Base-by-base conservation (phyloP, 2,797 vertebrate genomes). In the Coregonus sp. region DNA sequence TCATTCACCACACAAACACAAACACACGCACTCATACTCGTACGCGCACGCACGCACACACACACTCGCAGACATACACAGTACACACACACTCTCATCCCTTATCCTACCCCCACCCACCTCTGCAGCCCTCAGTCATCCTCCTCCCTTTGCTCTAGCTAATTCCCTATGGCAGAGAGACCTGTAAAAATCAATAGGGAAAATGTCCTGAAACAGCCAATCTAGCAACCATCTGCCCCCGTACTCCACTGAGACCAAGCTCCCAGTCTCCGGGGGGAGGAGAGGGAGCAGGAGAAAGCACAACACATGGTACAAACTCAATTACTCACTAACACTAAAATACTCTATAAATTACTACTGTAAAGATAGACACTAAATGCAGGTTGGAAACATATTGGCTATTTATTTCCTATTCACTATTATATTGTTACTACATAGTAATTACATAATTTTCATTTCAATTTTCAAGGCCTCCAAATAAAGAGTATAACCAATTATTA, bases 161-260 rank as follows among this genome's bases (percentile, higher is more conserved):
- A 87, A 87, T 87, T 86, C 89, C 82, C 85, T 82, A 86, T 86
- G 88, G 89, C 90, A 91, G 88, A 84, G 86, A 88, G 82, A 92
- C 88, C 89, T 91, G 89, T 89, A 91, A 91, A 92, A 93, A 94
- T 94, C 93, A 93, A 94, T 94, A 89, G 78, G 79, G 87, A 92
- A 91, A 92, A 91, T 92, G 88, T 92, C 88, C 89, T 90, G 89
- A 91, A 93, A 92, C 91, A 91, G 90, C 86, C 89, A 87, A 93
- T 93, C 87, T 87, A 89, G 86, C 85, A 91, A 90, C 92, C 94
- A 94, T 94, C 93, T 94, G 92, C 89, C 88, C 88, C 4, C 4
- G 68, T 76, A 54, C 87, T 92, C 92, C 89, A 87, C 78, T 7
- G 92, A 89, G 91, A 91, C 85, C 84, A 70, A 82, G 81, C 84